Evolutionary conservation across 1,140 invertebrate species (phyloP).

Genomic region (Probaryconus sp.): DNA sequence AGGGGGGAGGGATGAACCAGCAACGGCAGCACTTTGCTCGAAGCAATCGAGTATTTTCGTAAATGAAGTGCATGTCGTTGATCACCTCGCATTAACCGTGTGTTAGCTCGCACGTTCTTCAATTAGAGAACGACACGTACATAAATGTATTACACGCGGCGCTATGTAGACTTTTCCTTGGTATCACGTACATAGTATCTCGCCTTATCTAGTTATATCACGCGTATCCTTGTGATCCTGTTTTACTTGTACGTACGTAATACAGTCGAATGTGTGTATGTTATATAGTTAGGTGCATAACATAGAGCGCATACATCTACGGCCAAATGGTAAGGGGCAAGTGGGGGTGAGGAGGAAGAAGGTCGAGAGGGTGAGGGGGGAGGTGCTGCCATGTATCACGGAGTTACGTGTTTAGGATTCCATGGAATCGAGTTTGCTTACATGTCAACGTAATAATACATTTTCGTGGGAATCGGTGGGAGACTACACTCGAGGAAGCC

Average conservation of each 20-base stretch:
- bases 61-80: slow-evolving; percentile 12
- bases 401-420: slow-evolving; percentile 66
- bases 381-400: slow-evolving; percentile 61
- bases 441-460: slow-evolving; percentile 70
- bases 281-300: slow-evolving; percentile 42
- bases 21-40: too few species aligned
- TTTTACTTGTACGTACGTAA: slow-evolving; percentile 50
- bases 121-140: slow-evolving; percentile 51
- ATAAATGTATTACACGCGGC: slow-evolving; percentile 38
- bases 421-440: slow-evolving; percentile 68
- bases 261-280: slow-evolving; percentile 28
- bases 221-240: slow-evolving; percentile 46
- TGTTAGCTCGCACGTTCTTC: slow-evolving; percentile 32
- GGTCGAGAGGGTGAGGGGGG: too few species aligned
- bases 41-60: slow-evolving; percentile 30
- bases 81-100: slow-evolving; percentile 31
- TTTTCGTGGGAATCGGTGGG: slow-evolving; percentile 54
- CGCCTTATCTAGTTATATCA: slow-evolving; percentile 52
- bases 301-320: too few species aligned
- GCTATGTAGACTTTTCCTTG: slow-evolving; percentile 43
- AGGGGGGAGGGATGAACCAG: too few species aligned
- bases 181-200: slow-evolving; percentile 38
- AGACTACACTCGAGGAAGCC: slow-evolving; percentile 59
- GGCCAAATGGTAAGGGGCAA: too few species aligned
- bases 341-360: too few species aligned